Conservation (phyloP, 2,888 invertebrate genomes). For the Dynastes tityus region DNA sequence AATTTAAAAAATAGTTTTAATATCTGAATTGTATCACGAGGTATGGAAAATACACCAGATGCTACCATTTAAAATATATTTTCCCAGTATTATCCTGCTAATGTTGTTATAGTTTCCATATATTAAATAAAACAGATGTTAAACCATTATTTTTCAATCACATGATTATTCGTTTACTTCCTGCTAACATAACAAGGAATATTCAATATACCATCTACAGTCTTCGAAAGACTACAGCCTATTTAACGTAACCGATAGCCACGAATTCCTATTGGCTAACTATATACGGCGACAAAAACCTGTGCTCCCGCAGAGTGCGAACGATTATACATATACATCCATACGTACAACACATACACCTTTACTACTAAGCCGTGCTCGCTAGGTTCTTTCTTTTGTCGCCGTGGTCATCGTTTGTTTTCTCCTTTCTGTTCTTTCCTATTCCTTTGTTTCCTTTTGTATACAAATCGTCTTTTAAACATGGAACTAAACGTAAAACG, state of each 20-base stretch:
- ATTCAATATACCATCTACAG: not conserved
- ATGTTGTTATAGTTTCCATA: no score
- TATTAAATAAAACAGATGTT: no score
- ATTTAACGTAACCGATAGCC: constrained; percentile 9
- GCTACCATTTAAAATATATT: no score
- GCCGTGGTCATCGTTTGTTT: constrained; percentile 39
- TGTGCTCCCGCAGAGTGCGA: constrained; percentile 31
- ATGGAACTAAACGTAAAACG: constrained; percentile 39
- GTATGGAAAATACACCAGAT: no score
- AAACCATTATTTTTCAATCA: no score
- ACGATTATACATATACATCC: constrained; percentile 22
- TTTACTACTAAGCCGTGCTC: constrained; percentile 28
- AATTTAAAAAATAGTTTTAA: no score
- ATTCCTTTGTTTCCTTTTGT: constrained; percentile 47
- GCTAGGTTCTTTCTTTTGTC: constrained; percentile 38
- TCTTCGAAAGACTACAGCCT: not conserved
- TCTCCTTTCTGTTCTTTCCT: constrained; percentile 24
- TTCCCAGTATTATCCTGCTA: no score
- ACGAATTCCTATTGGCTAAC: constrained; percentile 14
- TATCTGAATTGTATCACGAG: no score
- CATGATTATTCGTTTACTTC: no score
- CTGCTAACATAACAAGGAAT: not conserved
- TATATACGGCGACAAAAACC: constrained; percentile 18
- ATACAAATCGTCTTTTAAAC: constrained; percentile 49
- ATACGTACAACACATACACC: not conserved